These are phyloP conservation scores for Catamblyrhynchus diadema DNA, from an alignment of 2,797 vertebrate genomes.

Conservation along the genomic window DNA sequence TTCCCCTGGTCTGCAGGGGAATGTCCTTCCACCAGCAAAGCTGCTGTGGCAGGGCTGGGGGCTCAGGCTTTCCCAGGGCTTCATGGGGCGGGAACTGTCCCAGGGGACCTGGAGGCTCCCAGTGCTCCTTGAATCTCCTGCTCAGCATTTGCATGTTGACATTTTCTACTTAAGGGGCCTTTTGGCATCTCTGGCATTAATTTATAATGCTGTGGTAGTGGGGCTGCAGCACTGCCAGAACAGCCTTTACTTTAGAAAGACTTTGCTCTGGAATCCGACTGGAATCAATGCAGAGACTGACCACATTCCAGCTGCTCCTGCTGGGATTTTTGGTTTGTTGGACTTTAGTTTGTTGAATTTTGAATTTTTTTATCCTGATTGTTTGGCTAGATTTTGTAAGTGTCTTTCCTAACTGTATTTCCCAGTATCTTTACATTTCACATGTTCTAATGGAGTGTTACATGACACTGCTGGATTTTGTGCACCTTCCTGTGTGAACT, in stretches of 20 bases:
- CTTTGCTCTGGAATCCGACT: not conserved
- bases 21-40: not conserved
- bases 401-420: not conserved
- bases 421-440: not conserved
- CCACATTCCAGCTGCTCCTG: not conserved
- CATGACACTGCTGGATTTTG: not conserved
- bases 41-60: accelerated
- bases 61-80: not conserved
- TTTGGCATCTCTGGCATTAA: not conserved
- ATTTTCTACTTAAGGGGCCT: slow-evolving; percentile 23
- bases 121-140: not conserved
- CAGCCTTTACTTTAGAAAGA: not conserved
- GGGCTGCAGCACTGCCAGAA: not conserved
- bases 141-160: not conserved
- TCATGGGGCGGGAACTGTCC: accelerated
- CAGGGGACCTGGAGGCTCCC: not conserved
- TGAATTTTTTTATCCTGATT: too few species aligned
- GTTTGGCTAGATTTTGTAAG: not conserved
- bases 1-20: not conserved
- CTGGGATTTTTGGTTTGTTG: not conserved
- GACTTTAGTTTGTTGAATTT: not conserved
- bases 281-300: not conserved
- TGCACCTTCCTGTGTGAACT: too few species aligned
- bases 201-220: not conserved
- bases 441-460: not conserved